Evolutionary conservation across 2,888 invertebrate genomes (phyloP).

Genomic region (Microplitis manilae): DNA sequence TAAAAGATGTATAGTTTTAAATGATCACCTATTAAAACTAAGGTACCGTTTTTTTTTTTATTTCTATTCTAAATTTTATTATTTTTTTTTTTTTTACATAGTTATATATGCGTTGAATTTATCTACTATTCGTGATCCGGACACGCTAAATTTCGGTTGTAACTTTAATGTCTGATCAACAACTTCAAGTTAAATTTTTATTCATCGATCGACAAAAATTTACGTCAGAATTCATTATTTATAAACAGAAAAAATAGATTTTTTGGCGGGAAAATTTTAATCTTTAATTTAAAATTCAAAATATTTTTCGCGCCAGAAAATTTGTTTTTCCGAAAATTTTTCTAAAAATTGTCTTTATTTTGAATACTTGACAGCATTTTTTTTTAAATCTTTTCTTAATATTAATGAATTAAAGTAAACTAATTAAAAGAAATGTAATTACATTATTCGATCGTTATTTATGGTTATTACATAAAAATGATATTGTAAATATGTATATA

Average conservation of each 20-base stretch:
- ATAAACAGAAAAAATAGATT: too few relatives aligned
- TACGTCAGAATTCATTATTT: slow-evolving; percentile 4
- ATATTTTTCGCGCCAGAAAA: too few relatives aligned
- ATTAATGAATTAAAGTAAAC: slow-evolving; percentile 18
- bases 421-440: slow-evolving; percentile 46
- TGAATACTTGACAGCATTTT: too few relatives aligned
- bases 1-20: not conserved
- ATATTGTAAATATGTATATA: slow-evolving; percentile 68
- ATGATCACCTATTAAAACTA: slow-evolving; percentile 14
- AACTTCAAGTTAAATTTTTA: slow-evolving; percentile 22
- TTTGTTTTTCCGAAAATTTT: too few relatives aligned
- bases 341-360: not conserved
- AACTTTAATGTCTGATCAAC: slow-evolving; percentile 37
- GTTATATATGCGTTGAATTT: slow-evolving; percentile 28
- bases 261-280: not conserved
- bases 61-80: slow-evolving; percentile 50
- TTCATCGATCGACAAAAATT: slow-evolving; percentile 43
- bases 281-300: too few relatives aligned
- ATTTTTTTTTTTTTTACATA: not conserved
- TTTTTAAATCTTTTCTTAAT: too few relatives aligned
- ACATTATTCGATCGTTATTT: slow-evolving; percentile 59
- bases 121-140: slow-evolving; percentile 57
- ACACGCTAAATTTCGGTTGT: slow-evolving; percentile 65
- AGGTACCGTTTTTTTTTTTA: slow-evolving; percentile 39
- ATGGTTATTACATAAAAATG: slow-evolving; percentile 62